Conservation (phyloP, 2,888 invertebrate species). For the Rhorus exstirpatorius region DNA sequence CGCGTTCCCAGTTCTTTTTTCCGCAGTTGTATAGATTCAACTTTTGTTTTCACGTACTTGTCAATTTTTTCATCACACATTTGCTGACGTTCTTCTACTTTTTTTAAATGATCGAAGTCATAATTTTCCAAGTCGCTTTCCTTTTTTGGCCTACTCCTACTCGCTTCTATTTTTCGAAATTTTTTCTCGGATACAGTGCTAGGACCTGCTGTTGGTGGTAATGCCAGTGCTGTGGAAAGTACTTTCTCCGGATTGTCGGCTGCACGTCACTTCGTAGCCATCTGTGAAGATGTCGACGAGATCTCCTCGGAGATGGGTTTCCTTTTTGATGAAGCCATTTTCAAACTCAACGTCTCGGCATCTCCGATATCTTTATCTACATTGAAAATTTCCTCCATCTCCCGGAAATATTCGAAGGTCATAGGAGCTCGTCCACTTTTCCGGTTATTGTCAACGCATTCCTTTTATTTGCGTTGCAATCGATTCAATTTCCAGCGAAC, state of each 20-base stretch:
- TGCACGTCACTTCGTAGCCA: too few species aligned
- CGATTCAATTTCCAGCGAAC: slow-evolving; percentile 6
- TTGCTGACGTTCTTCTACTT: slow-evolving; percentile 6
- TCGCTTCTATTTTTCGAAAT: too few species aligned
- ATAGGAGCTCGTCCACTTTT: slow-evolving; percentile 17
- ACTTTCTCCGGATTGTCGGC: too few species aligned
- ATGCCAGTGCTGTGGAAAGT: too few species aligned
- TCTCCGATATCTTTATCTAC: slow-evolving; percentile 7
- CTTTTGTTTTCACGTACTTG: too few species aligned
- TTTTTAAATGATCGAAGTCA: too few species aligned
- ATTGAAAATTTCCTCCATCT: slow-evolving; percentile 17
- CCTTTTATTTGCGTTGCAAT: neutral
- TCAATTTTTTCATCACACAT: slow-evolving; percentile 6
- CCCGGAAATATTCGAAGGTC: slow-evolving; percentile 18
- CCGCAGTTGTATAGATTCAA: too few species aligned
- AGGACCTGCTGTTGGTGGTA: too few species aligned
- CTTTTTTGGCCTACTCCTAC: too few species aligned
- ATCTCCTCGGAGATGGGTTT: slow-evolving; percentile 4
- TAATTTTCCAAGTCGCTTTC: slow-evolving; percentile 7
- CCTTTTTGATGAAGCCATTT: neutral
- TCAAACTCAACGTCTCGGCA: neutral
- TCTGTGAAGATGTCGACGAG: too few species aligned
- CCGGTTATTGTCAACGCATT: slow-evolving; percentile 12
- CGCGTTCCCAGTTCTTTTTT: too few species aligned
- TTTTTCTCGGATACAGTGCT: too few species aligned